Percentiles rank a stretch among this genome's conserved stretches.
Evolutionary conservation across 1,140 invertebrate genomes (phyloP).

Genomic region (Drosophila pallidifrons): DNA sequence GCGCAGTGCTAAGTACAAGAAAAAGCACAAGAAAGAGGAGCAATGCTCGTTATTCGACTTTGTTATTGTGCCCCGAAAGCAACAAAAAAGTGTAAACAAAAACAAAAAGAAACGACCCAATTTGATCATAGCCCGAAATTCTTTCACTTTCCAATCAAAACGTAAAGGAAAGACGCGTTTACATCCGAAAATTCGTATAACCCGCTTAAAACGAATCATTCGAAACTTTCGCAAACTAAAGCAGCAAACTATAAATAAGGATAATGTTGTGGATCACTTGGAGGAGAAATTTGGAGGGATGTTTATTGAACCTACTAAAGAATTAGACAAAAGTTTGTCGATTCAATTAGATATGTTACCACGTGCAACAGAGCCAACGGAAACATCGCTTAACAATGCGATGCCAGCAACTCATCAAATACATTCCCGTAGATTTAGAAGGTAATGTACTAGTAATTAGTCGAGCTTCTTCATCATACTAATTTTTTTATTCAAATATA

Average conservation of each 20-base stretch:
- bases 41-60: slow-evolving; percentile 61
- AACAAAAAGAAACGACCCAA: slow-evolving; percentile 24
- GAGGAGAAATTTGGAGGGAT: neutral
- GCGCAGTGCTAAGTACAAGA: slow-evolving; percentile 70
- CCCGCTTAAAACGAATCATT: slow-evolving; percentile 61
- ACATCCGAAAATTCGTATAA: slow-evolving; percentile 45
- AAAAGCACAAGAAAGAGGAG: slow-evolving; percentile 50
- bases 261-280: neutral
- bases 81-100: slow-evolving; percentile 25
- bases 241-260: neutral
- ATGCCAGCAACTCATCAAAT: slow-evolving; percentile 3
- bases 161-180: slow-evolving; percentile 67
- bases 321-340: neutral
- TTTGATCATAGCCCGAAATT: slow-evolving; percentile 28
- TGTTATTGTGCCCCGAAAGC: slow-evolving; percentile 38
- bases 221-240: neutral
- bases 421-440: slow-evolving; percentile 77
- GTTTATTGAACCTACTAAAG: neutral
- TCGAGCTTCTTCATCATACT: neutral
- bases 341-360: neutral
- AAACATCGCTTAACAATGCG: neutral
- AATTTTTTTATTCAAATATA: slow-evolving; percentile 15
- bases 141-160: slow-evolving; percentile 23
- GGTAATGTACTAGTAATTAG: slow-evolving; percentile 27
- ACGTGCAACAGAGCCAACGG: neutral